Evolutionary conservation across 1,140 invertebrate genomes (phyloP).

Genomic region (Gonioctena quinquepunctata): DNA sequence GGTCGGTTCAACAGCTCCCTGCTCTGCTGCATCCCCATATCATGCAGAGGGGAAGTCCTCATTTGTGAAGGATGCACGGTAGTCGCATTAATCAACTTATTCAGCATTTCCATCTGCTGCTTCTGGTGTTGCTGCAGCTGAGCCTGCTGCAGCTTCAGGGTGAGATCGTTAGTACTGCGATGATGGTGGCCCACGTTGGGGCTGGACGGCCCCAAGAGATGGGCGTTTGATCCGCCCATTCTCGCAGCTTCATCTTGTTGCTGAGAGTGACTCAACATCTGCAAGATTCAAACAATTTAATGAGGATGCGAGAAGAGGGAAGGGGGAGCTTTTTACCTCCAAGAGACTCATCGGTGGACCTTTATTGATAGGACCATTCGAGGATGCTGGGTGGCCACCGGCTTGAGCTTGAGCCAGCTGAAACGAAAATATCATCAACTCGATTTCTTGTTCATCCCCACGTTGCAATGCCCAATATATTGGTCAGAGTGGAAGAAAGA

Average conservation of each 20-base stretch:
- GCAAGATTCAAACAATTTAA: constrained; percentile 1
- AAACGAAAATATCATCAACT: constrained; percentile 23
- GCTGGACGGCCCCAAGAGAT: constrained; percentile 48
- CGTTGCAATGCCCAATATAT: too few relatives aligned
- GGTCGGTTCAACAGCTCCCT: constrained; percentile 70
- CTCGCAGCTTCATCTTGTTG: constrained; percentile 53
- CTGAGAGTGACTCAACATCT: constrained; percentile 64
- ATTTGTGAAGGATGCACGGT: constrained; percentile 36
- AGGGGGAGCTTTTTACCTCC: constrained; percentile 57
- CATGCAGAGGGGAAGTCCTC: constrained; percentile 59
- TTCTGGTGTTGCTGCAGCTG: constrained; percentile 46
- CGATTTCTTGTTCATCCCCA: too few relatives aligned
- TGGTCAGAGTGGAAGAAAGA: too few relatives aligned
- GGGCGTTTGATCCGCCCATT: constrained; percentile 47
- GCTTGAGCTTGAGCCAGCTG: constrained; percentile 70
- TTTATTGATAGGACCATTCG: constrained; percentile 60
- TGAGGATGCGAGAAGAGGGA: background rate
- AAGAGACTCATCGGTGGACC: constrained; percentile 64
- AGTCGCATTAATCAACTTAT: constrained; percentile 54
- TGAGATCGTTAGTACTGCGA: constrained; percentile 56
- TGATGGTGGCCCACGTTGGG: constrained; percentile 53
- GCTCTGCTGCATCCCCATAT: constrained; percentile 59
- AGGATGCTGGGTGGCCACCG: constrained; percentile 65
- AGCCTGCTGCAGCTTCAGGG: constrained; percentile 61
- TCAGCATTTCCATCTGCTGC: constrained; percentile 57